These are phyloP conservation scores for Leptopterna dolabrata DNA, from an alignment of 2,888 invertebrate species.

Conservation along the genomic window DNA sequence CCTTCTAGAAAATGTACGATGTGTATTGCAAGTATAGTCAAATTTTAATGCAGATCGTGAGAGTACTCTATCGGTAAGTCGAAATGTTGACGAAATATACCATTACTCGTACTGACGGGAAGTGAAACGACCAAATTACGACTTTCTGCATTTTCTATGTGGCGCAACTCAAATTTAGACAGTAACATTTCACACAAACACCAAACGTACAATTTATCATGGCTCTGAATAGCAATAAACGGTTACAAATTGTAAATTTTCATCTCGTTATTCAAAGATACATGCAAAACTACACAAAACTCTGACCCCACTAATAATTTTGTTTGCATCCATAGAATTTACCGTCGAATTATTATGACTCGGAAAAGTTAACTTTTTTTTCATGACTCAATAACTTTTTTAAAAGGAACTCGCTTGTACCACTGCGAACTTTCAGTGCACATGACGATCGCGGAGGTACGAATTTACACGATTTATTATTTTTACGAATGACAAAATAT, in stretches of 20 bases:
- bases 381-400: neutral
- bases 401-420: neutral
- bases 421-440: neutral
- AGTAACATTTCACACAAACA: neutral
- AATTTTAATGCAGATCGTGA: neutral
- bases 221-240: neutral
- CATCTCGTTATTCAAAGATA: neutral
- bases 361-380: neutral
- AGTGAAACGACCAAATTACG: neutral
- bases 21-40: neutral
- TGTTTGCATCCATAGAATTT: constrained; percentile 15
- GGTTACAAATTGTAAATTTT: neutral
- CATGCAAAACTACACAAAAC: constrained; percentile 23
- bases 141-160: neutral
- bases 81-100: neutral
- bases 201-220: neutral
- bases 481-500: neutral
- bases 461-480: neutral
- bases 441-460: neutral
- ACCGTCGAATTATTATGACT: neutral
- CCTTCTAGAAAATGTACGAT: neutral
- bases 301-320: neutral
- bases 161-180: neutral
- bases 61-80: neutral
- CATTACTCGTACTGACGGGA: neutral